These are phyloP conservation scores for Siphamia tubifer DNA, from an alignment of 2,113 vertebrate genomes.

Conservation along the genomic window DNA sequence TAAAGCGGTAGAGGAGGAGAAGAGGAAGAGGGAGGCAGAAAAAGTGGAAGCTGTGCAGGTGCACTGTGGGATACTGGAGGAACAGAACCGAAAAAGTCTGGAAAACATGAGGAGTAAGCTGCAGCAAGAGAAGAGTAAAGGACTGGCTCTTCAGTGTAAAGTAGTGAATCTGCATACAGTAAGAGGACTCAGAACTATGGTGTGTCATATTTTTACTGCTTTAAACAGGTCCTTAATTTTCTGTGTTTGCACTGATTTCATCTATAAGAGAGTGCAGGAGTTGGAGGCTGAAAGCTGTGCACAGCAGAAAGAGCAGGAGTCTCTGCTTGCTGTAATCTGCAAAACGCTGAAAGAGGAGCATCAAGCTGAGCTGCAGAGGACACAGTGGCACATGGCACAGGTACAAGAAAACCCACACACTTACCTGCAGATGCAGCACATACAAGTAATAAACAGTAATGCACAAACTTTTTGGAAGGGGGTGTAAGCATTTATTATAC, in stretches of 20 bases:
- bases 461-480: too few species aligned
- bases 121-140: conserved; percentile 62
- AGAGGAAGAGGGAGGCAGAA: conserved; percentile 59
- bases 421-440: neutral
- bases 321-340: conserved; percentile 42
- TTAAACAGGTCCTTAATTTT: neutral
- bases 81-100: conserved; percentile 52
- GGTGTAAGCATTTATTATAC: too few species aligned
- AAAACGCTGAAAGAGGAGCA: conserved; percentile 72
- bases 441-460: too few species aligned
- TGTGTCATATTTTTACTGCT: neutral
- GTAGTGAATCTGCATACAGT: conserved; percentile 76
- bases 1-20: conserved; percentile 46
- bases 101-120: conserved; percentile 6
- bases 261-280: conserved; percentile 69
- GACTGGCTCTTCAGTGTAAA: conserved; percentile 59
- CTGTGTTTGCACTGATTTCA: neutral
- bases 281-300: conserved; percentile 53
- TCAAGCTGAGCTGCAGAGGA: conserved; percentile 41
- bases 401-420: conserved; percentile 47
- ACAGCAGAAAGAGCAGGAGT: conserved; percentile 66
- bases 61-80: conserved; percentile 55
- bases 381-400: conserved; percentile 66
- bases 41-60: conserved; percentile 54
- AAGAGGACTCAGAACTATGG: conserved; percentile 5